phyloP scores from a whole-genome alignment of 2,888 invertebrate genomes.

The Caenorhabditis sp. region DNA sequence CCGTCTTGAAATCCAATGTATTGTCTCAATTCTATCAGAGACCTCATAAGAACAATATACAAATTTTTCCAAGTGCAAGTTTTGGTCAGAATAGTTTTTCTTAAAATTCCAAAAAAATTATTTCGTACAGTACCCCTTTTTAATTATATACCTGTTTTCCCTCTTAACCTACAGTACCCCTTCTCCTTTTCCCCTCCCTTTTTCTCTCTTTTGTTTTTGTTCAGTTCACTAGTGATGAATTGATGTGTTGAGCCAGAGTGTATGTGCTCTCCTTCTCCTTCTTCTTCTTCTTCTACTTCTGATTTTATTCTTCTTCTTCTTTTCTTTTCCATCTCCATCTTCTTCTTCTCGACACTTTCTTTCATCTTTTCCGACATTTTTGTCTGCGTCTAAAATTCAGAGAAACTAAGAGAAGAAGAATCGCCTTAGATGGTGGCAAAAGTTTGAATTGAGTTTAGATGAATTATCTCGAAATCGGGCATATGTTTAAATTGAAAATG shows the following conservation, averaged over 20 bases:
- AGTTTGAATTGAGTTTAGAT: not conserved
- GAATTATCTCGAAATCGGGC: not conserved
- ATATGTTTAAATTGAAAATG: not conserved
- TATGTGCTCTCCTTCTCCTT: not conserved
- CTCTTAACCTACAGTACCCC: not conserved
- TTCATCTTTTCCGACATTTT: constrained; percentile 6
- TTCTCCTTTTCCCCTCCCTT: not conserved
- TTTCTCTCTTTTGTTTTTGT: not conserved
- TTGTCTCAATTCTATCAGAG: too few relatives aligned
- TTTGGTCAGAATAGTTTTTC: not conserved
- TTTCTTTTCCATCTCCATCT: not conserved
- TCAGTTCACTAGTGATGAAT: constrained; percentile 3
- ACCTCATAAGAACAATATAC: too few relatives aligned
- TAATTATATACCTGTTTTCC: too few relatives aligned
- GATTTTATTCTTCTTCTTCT: too few relatives aligned
- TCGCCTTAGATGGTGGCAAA: not conserved
- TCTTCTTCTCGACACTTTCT: not conserved
- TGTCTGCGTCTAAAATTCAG: not conserved
- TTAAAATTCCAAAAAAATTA: not conserved
- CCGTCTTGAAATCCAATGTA: too few relatives aligned
- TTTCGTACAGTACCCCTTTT: too few relatives aligned
- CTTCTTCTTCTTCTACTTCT: constrained; percentile 2
- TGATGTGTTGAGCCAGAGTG: constrained; percentile 1
- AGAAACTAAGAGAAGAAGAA: not conserved
- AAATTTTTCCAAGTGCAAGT: too few relatives aligned